These are phyloP conservation scores for Trachelipus rathkii DNA, from an alignment of 1,140 invertebrate species.

Conservation along the genomic window DNA sequence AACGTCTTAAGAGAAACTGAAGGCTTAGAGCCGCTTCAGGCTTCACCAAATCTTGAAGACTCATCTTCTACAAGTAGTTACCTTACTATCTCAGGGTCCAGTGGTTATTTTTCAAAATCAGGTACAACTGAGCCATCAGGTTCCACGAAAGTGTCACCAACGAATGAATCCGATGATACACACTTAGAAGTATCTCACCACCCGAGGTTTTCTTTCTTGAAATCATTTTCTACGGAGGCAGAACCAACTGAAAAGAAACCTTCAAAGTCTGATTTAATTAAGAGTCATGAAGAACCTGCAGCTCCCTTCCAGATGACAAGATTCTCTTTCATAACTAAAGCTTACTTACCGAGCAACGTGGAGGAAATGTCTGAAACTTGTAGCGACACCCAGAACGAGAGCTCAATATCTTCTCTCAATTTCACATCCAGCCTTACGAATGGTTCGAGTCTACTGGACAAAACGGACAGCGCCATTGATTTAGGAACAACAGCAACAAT, in stretches of 20 bases:
- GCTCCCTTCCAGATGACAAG: constrained; percentile 35
- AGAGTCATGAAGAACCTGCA: constrained; percentile 12
- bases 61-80: constrained; percentile 43
- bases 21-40: constrained; percentile 39
- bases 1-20: constrained; percentile 41
- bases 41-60: constrained; percentile 43
- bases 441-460: background rate
- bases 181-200: background rate
- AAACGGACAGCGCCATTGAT: background rate
- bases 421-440: background rate
- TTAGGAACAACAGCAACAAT: background rate
- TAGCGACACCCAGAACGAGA: background rate
- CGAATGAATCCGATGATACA: constrained; percentile 33
- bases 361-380: background rate
- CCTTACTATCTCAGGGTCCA: constrained; percentile 42
- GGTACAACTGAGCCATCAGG: constrained; percentile 39
- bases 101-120: constrained; percentile 44
- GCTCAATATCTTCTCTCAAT: background rate
- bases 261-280: constrained; percentile 17
- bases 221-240: constrained; percentile 24
- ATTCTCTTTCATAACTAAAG: constrained; percentile 44
- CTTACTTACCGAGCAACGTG: constrained; percentile 34
- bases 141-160: constrained; percentile 43
- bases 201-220: constrained; percentile 23
- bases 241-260: constrained; percentile 23